Evolutionary conservation across 2,888 invertebrate genomes (phyloP).

Genomic region (Ennomos fuscantarius): DNA sequence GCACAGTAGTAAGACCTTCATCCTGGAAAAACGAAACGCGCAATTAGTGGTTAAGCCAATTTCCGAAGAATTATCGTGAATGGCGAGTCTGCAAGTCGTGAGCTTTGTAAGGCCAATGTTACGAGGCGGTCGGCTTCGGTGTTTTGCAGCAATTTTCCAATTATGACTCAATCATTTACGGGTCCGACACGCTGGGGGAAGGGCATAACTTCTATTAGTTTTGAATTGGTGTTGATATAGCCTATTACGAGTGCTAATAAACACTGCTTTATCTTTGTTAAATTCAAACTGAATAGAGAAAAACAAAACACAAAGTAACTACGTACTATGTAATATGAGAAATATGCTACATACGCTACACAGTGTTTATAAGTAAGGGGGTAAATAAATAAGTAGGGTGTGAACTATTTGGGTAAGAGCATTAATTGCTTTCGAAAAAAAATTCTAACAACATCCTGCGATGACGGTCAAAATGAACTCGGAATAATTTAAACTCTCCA

Average conservation of each 20-base stretch:
- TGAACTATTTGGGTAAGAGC: slow-evolving; percentile 72
- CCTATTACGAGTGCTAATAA: no score
- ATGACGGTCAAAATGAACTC: not conserved
- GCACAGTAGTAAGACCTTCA: slow-evolving; percentile 87
- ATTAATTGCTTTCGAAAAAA: slow-evolving; percentile 49
- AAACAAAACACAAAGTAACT: no score
- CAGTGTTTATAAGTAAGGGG: no score
- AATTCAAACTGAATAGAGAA: no score
- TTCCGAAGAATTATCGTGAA: slow-evolving; percentile 50
- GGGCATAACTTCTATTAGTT: slow-evolving; percentile 61
- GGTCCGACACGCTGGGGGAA: slow-evolving; percentile 66
- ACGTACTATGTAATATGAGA: no score
- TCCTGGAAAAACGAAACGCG: slow-evolving; percentile 79
- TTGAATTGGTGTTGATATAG: slow-evolving; percentile 60
- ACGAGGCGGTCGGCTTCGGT: slow-evolving; percentile 66
- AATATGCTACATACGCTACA: no score
- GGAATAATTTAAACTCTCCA: not conserved
- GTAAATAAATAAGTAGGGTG: slow-evolving; percentile 71
- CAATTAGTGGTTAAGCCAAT: slow-evolving; percentile 67
- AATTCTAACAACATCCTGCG: slow-evolving; percentile 32
- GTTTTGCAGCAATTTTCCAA: slow-evolving; percentile 78
- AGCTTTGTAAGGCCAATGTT: slow-evolving; percentile 82
- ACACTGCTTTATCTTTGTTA: no score
- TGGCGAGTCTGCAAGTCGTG: slow-evolving; percentile 70
- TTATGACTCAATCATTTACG: slow-evolving; percentile 77